Conservation (phyloP, 2,113 vertebrate species). For the Empidonax alnorum region DNA sequence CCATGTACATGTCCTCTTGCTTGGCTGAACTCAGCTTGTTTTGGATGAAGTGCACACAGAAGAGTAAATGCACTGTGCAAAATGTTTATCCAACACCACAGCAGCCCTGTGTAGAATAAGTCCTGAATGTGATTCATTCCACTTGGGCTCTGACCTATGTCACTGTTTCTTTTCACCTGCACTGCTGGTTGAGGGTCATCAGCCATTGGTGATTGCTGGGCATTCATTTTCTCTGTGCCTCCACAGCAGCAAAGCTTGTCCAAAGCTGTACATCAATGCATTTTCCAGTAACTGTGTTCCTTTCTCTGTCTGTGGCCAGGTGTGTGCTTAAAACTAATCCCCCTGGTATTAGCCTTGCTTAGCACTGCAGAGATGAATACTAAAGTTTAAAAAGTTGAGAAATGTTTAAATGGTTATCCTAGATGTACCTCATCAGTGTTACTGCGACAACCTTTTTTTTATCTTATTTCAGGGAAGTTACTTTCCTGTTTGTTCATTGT, state of each 20-base stretch:
- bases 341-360: background rate
- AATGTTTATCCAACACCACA: background rate
- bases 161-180: background rate
- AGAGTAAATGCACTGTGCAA: background rate
- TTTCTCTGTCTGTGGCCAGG: background rate
- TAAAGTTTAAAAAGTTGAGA: background rate
- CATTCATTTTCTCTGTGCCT: background rate
- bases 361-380: background rate
- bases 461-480: background rate
- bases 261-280: background rate
- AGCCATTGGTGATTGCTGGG: background rate
- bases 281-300: background rate
- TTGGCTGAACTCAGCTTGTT: background rate
- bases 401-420: background rate
- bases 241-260: background rate
- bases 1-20: background rate
- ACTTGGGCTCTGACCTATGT: background rate
- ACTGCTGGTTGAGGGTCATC: background rate
- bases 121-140: background rate
- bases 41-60: fast-evolving
- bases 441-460: background rate
- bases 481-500: background rate
- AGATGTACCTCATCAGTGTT: background rate
- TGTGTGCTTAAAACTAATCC: background rate
- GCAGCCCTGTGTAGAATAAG: background rate